A percentile compares a stretch with the other conserved stretches of the same genome.
phyloP scores from a whole-genome alignment of 2,888 invertebrate species.

The Acrobasis consociella region DNA sequence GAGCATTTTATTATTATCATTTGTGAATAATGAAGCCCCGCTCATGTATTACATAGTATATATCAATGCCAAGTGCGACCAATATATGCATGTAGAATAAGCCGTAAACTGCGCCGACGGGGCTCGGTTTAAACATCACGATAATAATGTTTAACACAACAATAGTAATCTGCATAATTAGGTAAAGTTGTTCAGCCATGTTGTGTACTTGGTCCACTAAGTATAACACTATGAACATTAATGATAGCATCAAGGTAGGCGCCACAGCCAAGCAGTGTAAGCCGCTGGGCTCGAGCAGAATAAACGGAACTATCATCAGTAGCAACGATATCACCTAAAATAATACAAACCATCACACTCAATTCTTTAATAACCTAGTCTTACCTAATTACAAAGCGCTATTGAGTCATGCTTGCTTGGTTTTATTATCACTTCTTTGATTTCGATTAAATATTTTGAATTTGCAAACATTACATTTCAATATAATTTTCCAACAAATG shows the following conservation, averaged over 20 bases:
- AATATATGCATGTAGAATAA: slow-evolving; percentile 65
- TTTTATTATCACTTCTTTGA: neutral
- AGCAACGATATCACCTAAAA: slow-evolving; percentile 76
- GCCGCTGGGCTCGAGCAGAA: slow-evolving; percentile 51
- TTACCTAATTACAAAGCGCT: slow-evolving; percentile 3
- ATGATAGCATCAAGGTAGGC: slow-evolving; percentile 65
- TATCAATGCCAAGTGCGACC: slow-evolving; percentile 60
- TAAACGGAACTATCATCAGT: slow-evolving; percentile 70
- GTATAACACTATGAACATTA: slow-evolving; percentile 69
- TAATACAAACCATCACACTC: slow-evolving; percentile 44
- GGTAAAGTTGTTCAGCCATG: slow-evolving; percentile 68
- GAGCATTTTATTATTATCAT: slow-evolving; percentile 47
- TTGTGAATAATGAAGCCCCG: slow-evolving; percentile 45
- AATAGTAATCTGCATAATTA: slow-evolving; percentile 52
- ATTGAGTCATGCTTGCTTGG: neutral
- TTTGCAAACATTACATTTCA: neutral
- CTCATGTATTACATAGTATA: slow-evolving; percentile 61
- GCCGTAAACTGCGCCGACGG: slow-evolving; percentile 53
- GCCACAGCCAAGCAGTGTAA: slow-evolving; percentile 68
- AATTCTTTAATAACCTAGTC: neutral
- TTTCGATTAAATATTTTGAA: neutral
- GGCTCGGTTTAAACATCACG: slow-evolving; percentile 37
- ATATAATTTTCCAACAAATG: neutral
- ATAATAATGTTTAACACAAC: slow-evolving; percentile 47
- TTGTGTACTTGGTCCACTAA: slow-evolving; percentile 75